Evolutionary conservation across 2,113 vertebrate genomes (phyloP).

Genomic region (Odocoileus virginianus): DNA sequence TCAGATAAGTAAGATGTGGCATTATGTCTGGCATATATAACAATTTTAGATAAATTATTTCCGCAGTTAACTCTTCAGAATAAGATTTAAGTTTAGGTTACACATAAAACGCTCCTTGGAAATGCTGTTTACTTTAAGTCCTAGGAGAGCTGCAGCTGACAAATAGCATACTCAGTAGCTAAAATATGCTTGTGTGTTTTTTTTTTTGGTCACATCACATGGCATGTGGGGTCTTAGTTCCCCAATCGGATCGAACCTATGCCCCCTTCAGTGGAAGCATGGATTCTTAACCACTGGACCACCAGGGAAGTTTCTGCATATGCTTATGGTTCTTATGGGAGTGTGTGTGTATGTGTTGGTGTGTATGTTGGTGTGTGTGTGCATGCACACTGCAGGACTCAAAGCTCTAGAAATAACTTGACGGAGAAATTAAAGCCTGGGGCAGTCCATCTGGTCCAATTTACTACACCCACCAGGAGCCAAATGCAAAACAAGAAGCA

Average conservation of each 20-base stretch:
- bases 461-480: background rate
- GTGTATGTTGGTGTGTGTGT: background rate
- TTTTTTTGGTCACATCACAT: background rate
- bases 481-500: conserved; percentile 25
- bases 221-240: background rate
- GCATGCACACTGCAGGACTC: background rate
- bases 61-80: background rate
- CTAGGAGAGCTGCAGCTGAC: background rate
- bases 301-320: background rate
- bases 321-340: background rate
- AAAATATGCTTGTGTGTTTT: background rate
- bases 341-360: background rate
- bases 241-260: background rate
- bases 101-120: background rate
- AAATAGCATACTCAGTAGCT: background rate
- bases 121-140: background rate
- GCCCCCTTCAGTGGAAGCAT: background rate
- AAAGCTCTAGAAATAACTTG: background rate
- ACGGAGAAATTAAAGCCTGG: background rate
- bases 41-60: background rate
- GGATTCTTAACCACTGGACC: background rate
- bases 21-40: background rate
- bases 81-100: background rate
- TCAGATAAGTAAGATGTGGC: conserved; percentile 17
- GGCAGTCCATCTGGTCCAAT: background rate